A percentile compares a stretch with the other conserved stretches of the same genome.
These are phyloP conservation scores for Masnerella sp. DNA, from an alignment of 2,888 invertebrate genomes.

Conservation along the genomic window DNA sequence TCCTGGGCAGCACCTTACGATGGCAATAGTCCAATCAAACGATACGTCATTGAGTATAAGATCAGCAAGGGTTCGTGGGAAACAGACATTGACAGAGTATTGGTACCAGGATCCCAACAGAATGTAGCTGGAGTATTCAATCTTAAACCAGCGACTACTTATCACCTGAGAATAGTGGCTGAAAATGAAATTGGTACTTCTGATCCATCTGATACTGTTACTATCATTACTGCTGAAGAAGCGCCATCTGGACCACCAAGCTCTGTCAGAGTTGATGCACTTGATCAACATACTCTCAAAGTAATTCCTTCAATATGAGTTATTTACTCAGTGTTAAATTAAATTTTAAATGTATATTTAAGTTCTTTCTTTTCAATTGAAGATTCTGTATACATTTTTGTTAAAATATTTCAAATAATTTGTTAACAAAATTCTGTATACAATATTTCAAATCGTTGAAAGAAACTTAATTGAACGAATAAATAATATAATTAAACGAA, in stretches of 20 bases:
- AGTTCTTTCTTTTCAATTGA: too few species aligned
- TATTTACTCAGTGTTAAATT: too few species aligned
- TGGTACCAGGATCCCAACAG: constrained; percentile 90
- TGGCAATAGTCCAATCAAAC: constrained; percentile 92
- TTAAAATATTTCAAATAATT: neutral
- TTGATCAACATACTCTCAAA: constrained; percentile 90
- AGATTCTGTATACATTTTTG: too few species aligned
- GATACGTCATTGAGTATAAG: constrained; percentile 94
- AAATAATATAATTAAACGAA: neutral
- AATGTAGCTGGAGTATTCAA: constrained; percentile 94
- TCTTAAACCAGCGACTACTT: constrained; percentile 93
- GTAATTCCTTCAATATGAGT: too few species aligned
- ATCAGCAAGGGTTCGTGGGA: constrained; percentile 90
- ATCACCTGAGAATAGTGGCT: constrained; percentile 94
- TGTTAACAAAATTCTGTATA: neutral
- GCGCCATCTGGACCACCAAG: constrained; percentile 91
- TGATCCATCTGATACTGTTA: constrained; percentile 93
- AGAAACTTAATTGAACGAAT: neutral
- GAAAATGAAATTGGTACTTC: constrained; percentile 97
- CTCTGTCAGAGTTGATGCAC: constrained; percentile 90
- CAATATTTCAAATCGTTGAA: neutral
- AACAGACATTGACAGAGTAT: constrained; percentile 90
- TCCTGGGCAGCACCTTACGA: constrained; percentile 96
- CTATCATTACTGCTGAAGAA: constrained; percentile 97
- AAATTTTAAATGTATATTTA: neutral